A percentile compares a stretch with the other conserved stretches of the same genome.
These are phyloP conservation scores for Anguilla japonica DNA, from an alignment of 2,113 vertebrate genomes.

Conservation along the genomic window DNA sequence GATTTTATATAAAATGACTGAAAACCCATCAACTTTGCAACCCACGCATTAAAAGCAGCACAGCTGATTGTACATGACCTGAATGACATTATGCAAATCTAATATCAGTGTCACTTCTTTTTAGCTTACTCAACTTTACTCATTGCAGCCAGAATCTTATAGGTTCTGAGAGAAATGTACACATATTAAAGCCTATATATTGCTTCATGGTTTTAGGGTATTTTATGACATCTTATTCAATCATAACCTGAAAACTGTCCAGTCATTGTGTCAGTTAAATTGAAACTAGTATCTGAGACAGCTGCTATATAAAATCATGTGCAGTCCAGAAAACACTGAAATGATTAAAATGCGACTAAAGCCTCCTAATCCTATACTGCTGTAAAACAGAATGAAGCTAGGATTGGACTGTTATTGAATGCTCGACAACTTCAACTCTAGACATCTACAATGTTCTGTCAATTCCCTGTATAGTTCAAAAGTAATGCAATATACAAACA, in stretches of 20 bases:
- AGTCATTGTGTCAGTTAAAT: slow-evolving; percentile 24
- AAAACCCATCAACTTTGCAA: neutral
- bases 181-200: neutral
- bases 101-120: neutral
- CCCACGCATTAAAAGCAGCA: neutral
- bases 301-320: slow-evolving; percentile 29
- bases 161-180: neutral
- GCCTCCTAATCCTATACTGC: slow-evolving; percentile 49
- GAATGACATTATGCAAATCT: slow-evolving; percentile 1
- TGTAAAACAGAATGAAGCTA: slow-evolving; percentile 42
- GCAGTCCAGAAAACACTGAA: slow-evolving; percentile 22
- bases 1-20: neutral
- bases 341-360: slow-evolving; percentile 54
- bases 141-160: neutral
- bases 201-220: neutral
- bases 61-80: neutral
- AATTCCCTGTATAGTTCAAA: slow-evolving; percentile 18
- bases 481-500: neutral
- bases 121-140: neutral
- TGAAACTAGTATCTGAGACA: slow-evolving; percentile 18
- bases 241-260: slow-evolving; percentile 11
- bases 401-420: slow-evolving; percentile 39
- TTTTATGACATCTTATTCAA: slow-evolving; percentile 14
- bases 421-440: slow-evolving; percentile 34
- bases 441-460: slow-evolving; percentile 2